Evolutionary conservation across 2,113 vertebrate genomes (phyloP), one percentile per base, ranked within the genome.

Genomic region (Grus americana): DNA sequence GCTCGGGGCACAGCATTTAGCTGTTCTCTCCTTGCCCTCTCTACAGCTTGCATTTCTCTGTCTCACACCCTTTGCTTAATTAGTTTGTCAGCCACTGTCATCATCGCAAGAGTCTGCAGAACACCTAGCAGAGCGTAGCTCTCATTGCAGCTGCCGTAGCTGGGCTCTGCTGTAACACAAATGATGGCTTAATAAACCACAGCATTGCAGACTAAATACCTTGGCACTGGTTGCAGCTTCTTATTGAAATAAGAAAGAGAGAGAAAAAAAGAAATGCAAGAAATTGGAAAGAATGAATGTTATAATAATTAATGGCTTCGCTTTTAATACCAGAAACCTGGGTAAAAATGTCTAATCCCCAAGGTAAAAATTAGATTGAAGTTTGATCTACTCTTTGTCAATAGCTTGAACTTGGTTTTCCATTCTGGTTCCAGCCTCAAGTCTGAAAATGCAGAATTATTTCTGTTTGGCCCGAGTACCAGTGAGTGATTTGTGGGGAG

Each of bases 31-130:
- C 38, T 46, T 83, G 42, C 20, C 57, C 59, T 91, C 47, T 65
- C 44, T 49, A 12, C 40, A 85, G 50, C 40, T 95, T 74, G 88
- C 65, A 24, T 74, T 76, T 83, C 57, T 84, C 47, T 86, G 46
- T 80, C 88, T 95, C 75, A 71, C 90, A 91, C 71, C 58, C 71
- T 86, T 62, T 54, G 30, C 74, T 85, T 95, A 94, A 96, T 96
- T 94, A 94, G 90, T 93, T 96, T 90, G 92, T 95, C 92, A 94
- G 83, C 63, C 29, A 12, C 88, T 91, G 93, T 86, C 93, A 74
- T 78, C 47, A 15, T 71, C 42, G 70, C 81, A 38, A 79, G 75
- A 94, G 75, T 17, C 82, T 90, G 93, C 90, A 86, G 90, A 91
- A 61, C 50, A 85, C 52, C 50, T 68, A 92, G 50, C 79, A 93